Evolutionary conservation across 2,113 vertebrate species (phyloP), one percentile per base, ranked within the genome.

Genomic region (Eretmochelys imbricata): DNA sequence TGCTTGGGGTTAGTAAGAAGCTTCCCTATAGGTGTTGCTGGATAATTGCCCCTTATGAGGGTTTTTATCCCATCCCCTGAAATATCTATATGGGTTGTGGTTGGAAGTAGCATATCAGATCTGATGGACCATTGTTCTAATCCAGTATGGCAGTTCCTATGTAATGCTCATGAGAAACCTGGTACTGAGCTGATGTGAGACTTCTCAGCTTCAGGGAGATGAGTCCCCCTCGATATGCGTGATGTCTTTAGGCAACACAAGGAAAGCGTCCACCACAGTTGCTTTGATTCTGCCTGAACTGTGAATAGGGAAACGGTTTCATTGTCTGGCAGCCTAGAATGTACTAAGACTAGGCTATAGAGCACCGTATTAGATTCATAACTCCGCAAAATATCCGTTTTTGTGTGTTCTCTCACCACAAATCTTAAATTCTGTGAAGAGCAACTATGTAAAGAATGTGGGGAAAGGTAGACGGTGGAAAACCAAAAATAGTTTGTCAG

Each of bases 161-260:
- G 31, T 65, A 65, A 65, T 65, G 3, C 13, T 65, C 14, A 35
- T 17, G 38, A 42, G 72, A 92, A 94, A 86, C 89, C 84, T 91
- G n/a, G 10, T 94, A 62, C 3, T 95, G 96, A 94, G 79, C n/a
- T 85, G 46, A 89, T 92, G 90, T 79, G 85, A 87, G 65, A 91
- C 91, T 94, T 97, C 91, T 55, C 57, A 82, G 75, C 82, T 96
- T 93, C 89, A 93, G 95, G 92, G 80, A 72, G 72, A 48, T 87
- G 19, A 42, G 91, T 97, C 90, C 80, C 38, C 0, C 87, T 92
- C 89, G 53, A 89, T 49, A 54, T 75, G 81, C 65, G 93, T 87
- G 29, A 0, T 79, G 94, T 91, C 78, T 89, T 80, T 85, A 31
- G 5, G 72, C 38, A 78, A 27, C 1, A 6, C 46, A 20, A 48